These are phyloP conservation scores for Tachysurus vachellii DNA, from an alignment of 2,113 vertebrate genomes.

Conservation along the genomic window DNA sequence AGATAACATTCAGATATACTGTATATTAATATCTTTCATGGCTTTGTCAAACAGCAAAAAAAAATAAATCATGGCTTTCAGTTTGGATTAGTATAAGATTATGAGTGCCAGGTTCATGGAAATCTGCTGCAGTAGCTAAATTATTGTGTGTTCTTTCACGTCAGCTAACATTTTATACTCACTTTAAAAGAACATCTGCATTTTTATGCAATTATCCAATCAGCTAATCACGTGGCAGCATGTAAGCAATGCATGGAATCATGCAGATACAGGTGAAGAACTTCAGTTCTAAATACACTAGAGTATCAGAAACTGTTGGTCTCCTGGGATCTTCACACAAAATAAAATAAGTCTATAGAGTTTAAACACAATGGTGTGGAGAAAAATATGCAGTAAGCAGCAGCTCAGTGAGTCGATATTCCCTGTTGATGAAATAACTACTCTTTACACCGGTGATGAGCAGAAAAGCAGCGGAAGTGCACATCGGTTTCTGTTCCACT, in stretches of 20 bases:
- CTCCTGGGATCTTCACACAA: background rate
- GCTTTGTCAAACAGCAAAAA: background rate
- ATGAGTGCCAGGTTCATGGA: background rate
- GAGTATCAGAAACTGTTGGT: background rate
- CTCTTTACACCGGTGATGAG: background rate
- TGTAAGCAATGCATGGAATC: background rate
- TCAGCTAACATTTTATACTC: background rate
- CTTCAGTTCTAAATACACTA: background rate
- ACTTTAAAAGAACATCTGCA: background rate
- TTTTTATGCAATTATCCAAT: background rate
- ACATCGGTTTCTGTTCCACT: background rate
- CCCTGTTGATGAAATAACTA: background rate
- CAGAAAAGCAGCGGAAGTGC: background rate
- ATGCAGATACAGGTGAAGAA: background rate
- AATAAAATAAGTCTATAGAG: background rate
- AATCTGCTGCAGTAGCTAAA: background rate
- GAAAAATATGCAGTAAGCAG: background rate
- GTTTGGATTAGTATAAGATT: background rate
- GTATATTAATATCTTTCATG: background rate
- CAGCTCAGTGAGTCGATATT: background rate
- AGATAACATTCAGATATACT: background rate
- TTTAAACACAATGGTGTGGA: background rate
- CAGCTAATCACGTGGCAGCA: background rate
- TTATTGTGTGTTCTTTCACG: background rate
- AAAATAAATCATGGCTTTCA: background rate